phyloP scores from a whole-genome alignment of 2,797 vertebrate species.

The Morus bassanus region DNA sequence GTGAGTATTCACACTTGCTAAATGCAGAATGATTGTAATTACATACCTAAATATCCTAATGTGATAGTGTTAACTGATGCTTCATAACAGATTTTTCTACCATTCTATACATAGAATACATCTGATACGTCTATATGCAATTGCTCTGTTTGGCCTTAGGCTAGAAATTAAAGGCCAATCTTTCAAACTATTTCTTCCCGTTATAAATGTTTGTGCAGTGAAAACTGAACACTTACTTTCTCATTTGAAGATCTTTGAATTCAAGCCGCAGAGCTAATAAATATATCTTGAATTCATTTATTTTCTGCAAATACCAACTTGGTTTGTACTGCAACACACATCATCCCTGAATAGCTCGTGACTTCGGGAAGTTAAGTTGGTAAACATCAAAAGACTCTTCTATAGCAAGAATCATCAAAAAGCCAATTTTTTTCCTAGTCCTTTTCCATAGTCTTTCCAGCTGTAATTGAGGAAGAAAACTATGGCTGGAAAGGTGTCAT shows the following conservation, averaged over 20 bases:
- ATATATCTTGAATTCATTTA: not conserved
- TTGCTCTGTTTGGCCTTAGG: not conserved
- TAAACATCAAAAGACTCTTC: not conserved
- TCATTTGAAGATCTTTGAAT: not conserved
- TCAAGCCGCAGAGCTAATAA: not conserved
- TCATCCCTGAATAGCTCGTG: not conserved
- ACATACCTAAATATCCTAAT: not conserved
- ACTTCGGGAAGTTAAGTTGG: not conserved
- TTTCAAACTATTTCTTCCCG: not conserved
- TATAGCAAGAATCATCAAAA: not conserved
- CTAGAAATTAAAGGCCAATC: not conserved
- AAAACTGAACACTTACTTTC: not conserved
- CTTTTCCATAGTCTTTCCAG: not conserved
- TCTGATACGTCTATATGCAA: not conserved
- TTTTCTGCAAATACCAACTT: not conserved
- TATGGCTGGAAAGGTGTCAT: not conserved
- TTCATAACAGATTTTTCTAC: not conserved
- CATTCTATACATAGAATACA: not conserved
- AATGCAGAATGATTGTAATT: slow-evolving; percentile 26
- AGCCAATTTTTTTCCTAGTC: accelerated
- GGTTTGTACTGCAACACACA: not conserved
- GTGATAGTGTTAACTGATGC: not conserved
- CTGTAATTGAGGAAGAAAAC: not conserved
- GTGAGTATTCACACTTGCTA: not conserved
- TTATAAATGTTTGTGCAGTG: not conserved